Conservation (phyloP, 1,140 invertebrate species). For the Arctopsyche grandis region DNA sequence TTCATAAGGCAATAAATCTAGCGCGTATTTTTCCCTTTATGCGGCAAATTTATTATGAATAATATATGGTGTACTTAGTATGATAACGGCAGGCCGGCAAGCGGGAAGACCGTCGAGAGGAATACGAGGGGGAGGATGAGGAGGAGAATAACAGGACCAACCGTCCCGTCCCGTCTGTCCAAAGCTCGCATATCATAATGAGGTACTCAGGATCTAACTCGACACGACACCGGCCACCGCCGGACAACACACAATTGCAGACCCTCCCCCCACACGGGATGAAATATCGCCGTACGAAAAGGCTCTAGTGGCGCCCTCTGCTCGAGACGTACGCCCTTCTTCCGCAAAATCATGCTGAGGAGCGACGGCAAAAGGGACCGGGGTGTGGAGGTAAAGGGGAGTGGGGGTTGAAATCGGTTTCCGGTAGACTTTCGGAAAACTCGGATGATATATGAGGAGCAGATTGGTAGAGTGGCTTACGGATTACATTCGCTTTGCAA, state of each 20-base stretch:
- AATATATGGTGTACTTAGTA: constrained; percentile 1
- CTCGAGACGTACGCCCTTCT: constrained; percentile 40
- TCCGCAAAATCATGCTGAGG: not conserved
- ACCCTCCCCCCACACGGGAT: constrained; percentile 34
- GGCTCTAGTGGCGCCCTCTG: constrained; percentile 14
- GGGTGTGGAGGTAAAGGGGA: not conserved
- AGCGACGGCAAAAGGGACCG: not conserved
- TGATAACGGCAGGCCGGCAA: not conserved
- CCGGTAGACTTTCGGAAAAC: not conserved
- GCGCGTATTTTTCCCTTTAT: not conserved
- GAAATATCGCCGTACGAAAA: constrained; percentile 40
- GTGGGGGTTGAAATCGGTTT: not conserved
- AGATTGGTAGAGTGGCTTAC: not conserved
- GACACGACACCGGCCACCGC: constrained; percentile 43
- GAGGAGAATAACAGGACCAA: not conserved
- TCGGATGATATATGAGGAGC: constrained; percentile 26
- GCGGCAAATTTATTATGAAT: constrained; percentile 4
- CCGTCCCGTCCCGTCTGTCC: constrained; percentile 21
- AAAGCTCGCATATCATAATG: constrained; percentile 53
- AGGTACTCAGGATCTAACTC: constrained; percentile 47
- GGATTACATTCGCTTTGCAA: not conserved
- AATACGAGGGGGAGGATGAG: not conserved
- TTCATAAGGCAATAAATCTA: constrained; percentile 4
- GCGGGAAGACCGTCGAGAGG: not conserved
- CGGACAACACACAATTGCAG: constrained; percentile 31